These are phyloP conservation scores for Tribolium freemani DNA, from an alignment of 2,888 invertebrate species.

Conservation along the genomic window DNA sequence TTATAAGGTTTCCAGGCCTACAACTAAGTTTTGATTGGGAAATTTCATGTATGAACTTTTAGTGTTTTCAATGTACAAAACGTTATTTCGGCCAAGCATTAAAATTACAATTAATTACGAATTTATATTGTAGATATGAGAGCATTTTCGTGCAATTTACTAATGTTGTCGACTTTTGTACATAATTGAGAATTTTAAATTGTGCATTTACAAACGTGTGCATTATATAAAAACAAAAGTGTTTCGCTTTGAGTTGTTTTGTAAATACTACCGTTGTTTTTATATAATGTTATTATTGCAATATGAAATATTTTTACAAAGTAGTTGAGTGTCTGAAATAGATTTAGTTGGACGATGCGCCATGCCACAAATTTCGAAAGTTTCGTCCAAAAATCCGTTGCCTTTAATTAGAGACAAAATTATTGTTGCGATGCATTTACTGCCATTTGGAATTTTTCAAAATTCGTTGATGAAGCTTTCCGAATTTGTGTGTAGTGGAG, in stretches of 20 bases:
- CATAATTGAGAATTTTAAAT: constrained; percentile 25
- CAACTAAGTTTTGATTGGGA: constrained; percentile 2
- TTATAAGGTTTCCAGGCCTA: constrained; percentile 28
- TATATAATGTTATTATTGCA: constrained; percentile 25
- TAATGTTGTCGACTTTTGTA: constrained; percentile 26
- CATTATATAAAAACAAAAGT: constrained; percentile 28
- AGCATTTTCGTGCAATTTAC: constrained; percentile 25
- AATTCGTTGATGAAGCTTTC: constrained; percentile 7
- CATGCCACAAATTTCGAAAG: constrained; percentile 6
- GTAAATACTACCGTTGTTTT: constrained; percentile 29
- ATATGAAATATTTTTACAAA: constrained; percentile 33
- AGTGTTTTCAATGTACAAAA: constrained; percentile 24
- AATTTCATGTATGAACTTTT: not conserved
- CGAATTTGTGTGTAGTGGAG: constrained; percentile 4
- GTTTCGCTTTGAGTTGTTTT: constrained; percentile 10
- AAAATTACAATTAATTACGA: constrained; percentile 19
- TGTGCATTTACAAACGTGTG: constrained; percentile 16
- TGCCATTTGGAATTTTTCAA: constrained; percentile 39
- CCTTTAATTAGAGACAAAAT: constrained; percentile 33
- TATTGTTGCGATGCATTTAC: constrained; percentile 26
- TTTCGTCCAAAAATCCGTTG: constrained; percentile 12
- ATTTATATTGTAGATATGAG: constrained; percentile 32
- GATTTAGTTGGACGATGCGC: constrained; percentile 28
- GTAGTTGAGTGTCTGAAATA: constrained; percentile 36
- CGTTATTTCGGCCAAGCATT: constrained; percentile 17